Evolutionary conservation across 2,113 vertebrate species (phyloP).

Genomic region (Mesembrinibis cayennensis): DNA sequence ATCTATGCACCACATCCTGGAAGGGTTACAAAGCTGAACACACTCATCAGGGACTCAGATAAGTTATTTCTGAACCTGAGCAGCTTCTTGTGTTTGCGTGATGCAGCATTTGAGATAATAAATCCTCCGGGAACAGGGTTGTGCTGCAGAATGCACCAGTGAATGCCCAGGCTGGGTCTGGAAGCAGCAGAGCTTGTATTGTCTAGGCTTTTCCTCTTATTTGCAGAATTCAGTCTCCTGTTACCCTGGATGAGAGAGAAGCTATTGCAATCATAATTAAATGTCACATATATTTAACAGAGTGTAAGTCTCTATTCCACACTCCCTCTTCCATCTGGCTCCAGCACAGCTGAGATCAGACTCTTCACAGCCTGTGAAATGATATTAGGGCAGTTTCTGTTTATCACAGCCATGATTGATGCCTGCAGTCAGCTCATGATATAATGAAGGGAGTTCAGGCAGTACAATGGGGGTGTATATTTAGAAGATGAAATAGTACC

Average conservation of each 20-base stretch:
- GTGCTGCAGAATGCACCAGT: not conserved
- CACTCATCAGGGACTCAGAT: not conserved
- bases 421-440: not conserved
- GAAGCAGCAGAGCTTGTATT: not conserved
- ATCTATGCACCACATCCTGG: not conserved
- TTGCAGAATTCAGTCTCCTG: constrained; percentile 8
- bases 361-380: not conserved
- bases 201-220: not conserved
- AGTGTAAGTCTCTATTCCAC: not conserved
- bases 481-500: not conserved
- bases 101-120: not conserved
- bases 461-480: not conserved
- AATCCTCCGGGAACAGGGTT: not conserved
- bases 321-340: constrained; percentile 30
- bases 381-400: not conserved
- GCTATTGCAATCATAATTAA: constrained; percentile 32
- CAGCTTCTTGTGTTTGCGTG: not conserved
- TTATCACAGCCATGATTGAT: not conserved
- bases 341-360: not conserved
- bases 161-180: not conserved
- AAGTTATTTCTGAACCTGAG: not conserved
- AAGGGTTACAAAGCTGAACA: not conserved
- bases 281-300: constrained; percentile 31
- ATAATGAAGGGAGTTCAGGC: not conserved
- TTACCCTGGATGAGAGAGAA: not conserved